Percentiles rank a stretch among this genome's conserved stretches.
Conservation (phyloP, 2,888 invertebrate genomes). For the Pilophorus perplexus region DNA sequence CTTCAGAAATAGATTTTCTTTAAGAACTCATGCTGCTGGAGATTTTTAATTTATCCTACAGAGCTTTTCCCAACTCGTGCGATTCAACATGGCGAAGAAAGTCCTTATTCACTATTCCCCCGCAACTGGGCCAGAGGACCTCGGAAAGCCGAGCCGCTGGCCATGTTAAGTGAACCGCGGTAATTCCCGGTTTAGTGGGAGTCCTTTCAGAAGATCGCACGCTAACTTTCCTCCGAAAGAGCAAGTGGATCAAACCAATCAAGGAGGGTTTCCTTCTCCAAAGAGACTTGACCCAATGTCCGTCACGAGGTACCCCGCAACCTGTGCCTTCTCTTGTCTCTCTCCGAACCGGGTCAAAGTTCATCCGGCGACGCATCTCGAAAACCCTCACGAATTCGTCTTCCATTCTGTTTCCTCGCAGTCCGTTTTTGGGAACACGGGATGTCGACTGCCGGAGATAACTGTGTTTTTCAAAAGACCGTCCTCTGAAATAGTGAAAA, state of each 20-base stretch:
- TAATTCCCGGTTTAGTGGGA: slow-evolving; percentile 1
- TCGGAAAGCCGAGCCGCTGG: neutral
- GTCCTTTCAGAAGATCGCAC: slow-evolving; percentile 16
- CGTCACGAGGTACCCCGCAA: slow-evolving; percentile 18
- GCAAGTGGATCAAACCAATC: slow-evolving; percentile 36
- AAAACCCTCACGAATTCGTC: slow-evolving; percentile 11
- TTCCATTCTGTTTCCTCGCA: neutral
- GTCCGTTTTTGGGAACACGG: neutral
- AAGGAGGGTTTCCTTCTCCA: slow-evolving; percentile 15
- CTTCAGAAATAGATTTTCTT: too few relatives aligned
- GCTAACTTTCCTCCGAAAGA: slow-evolving; percentile 26
- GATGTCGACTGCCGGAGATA: slow-evolving; percentile 3
- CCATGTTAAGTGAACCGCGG: slow-evolving; percentile 19
- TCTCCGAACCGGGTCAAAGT: slow-evolving; percentile 3
- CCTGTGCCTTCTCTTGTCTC: neutral
- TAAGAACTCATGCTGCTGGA: too few relatives aligned
- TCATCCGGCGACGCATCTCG: slow-evolving; percentile 19
- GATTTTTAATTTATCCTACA: too few relatives aligned
- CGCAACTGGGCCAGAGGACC: neutral
- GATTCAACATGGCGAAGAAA: neutral
- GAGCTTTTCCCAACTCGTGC: too few relatives aligned
- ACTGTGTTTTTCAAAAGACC: slow-evolving; percentile 18
- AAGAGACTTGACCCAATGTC: slow-evolving; percentile 4
- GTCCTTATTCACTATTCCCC: neutral
- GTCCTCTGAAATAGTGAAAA: too few relatives aligned